phyloP scores from a whole-genome alignment of 35 echinoderm and acorn worm species.

The Ophiothrix spiculata region DNA sequence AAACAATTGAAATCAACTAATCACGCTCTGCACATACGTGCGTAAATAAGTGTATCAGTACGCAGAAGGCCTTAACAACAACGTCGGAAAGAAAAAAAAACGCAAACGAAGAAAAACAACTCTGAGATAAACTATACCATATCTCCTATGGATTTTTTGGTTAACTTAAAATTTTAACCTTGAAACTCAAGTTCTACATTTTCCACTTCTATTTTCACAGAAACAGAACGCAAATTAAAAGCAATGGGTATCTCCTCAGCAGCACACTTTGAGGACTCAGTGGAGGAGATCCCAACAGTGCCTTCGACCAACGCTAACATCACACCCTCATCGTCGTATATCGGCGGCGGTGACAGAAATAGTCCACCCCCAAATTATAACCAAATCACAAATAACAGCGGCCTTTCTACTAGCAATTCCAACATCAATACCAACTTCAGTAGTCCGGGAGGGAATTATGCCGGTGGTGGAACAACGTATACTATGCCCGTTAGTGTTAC shows the following conservation, averaged over 20 bases:
- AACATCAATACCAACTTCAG: slow-evolving; percentile 1
- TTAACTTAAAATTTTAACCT: too few species aligned
- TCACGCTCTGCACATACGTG: too few species aligned
- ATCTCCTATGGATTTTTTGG: too few species aligned
- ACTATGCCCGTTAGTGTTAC: background rate
- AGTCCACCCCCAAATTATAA: background rate
- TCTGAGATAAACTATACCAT: too few species aligned
- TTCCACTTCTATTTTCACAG: slow-evolving; percentile 34
- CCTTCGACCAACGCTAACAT: slow-evolving; percentile 52
- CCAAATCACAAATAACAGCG: background rate
- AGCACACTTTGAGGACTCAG: slow-evolving; percentile 68
- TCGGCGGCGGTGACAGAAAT: background rate
- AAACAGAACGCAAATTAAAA: slow-evolving; percentile 88
- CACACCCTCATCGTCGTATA: slow-evolving; percentile 1
- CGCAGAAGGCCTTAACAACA: too few species aligned
- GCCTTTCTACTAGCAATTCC: background rate
- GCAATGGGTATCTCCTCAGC: slow-evolving; percentile 82
- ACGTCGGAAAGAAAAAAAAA: too few species aligned
- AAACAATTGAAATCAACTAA: too few species aligned
- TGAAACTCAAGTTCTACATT: too few species aligned
- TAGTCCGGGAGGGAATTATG: background rate
- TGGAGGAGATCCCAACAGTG: slow-evolving; percentile 66
- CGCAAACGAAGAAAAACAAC: too few species aligned
- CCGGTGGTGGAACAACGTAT: background rate
- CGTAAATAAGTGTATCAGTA: too few species aligned